Conservation (phyloP, 2,113 vertebrate species). For the Agapornis roseicollis region DNA sequence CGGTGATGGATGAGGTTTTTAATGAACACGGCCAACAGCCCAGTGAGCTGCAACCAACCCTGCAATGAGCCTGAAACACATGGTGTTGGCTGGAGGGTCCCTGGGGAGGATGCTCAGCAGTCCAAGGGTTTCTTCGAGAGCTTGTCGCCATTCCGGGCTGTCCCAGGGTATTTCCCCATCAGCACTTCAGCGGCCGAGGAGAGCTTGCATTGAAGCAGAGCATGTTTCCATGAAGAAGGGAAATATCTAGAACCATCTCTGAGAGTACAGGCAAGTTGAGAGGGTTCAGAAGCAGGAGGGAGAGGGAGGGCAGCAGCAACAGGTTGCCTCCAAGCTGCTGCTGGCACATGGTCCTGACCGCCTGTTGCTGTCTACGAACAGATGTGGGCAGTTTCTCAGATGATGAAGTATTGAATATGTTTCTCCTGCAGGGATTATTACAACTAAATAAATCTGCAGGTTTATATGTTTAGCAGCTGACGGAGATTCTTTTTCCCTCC, state of each 20-base stretch:
- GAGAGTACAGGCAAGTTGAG: not conserved
- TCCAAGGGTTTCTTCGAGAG: not conserved
- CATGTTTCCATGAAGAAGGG: not conserved
- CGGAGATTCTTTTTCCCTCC: conserved; percentile 34
- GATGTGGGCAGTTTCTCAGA: conserved; percentile 66
- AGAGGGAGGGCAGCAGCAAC: not conserved
- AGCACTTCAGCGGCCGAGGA: rapidly evolving
- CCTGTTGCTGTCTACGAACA: conserved; percentile 57
- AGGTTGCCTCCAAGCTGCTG: conserved; percentile 30
- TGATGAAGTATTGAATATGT: conserved; percentile 65
- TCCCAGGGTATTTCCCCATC: rapidly evolving
- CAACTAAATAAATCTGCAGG: conserved; percentile 59
- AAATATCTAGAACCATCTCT: not conserved
- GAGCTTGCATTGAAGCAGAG: not conserved
- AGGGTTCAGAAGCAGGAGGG: not conserved
- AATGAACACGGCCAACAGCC: not conserved
- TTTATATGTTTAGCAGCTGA: conserved; percentile 73
- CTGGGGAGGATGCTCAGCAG: not conserved
- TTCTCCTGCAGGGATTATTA: conserved; percentile 69
- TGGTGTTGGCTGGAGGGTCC: not conserved
- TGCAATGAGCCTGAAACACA: not conserved
- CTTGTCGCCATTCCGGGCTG: rapidly evolving
- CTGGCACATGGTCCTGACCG: conserved; percentile 15
- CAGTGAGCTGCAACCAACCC: not conserved
- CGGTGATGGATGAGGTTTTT: not conserved